A percentile compares a stretch with the other conserved stretches of the same genome.
These are phyloP conservation scores for Leptinotarsa lineolata DNA, from an alignment of 1,140 invertebrate species.

Conservation along the genomic window DNA sequence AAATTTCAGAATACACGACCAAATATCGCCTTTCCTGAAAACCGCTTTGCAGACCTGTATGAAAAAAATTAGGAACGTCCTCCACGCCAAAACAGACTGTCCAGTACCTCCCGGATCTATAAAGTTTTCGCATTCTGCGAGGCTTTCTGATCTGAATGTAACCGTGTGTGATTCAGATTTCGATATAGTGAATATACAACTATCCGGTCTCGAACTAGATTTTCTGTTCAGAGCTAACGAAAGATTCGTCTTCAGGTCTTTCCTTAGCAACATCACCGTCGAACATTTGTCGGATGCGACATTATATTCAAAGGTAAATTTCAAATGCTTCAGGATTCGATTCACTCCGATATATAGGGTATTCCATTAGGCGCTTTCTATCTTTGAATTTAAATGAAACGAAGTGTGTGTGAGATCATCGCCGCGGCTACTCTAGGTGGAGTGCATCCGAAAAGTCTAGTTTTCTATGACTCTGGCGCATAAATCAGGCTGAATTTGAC, in stretches of 20 bases:
- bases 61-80: conserved; percentile 28
- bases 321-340: too few species aligned
- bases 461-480: too few species aligned
- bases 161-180: conserved; percentile 73
- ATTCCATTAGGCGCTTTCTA: too few species aligned
- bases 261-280: conserved; percentile 68
- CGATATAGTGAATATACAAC: conserved; percentile 69
- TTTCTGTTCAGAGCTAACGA: conserved; percentile 81
- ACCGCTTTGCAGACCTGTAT: conserved; percentile 18
- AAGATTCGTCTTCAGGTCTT: conserved; percentile 72
- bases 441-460: too few species aligned
- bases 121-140: conserved; percentile 76
- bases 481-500: too few species aligned
- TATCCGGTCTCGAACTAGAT: conserved; percentile 72
- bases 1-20: conserved; percentile 37
- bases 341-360: too few species aligned
- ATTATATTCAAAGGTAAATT: conserved; percentile 73
- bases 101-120: conserved; percentile 77
- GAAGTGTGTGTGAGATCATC: too few species aligned
- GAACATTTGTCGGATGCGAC: conserved; percentile 77
- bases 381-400: too few species aligned
- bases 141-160: conserved; percentile 66
- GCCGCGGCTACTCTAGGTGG: too few species aligned
- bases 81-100: conserved; percentile 59
- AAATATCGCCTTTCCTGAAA: conserved; percentile 34